phyloP scores from a whole-genome alignment of 2,888 invertebrate genomes.

The Phyllotreta cruciferae region DNA sequence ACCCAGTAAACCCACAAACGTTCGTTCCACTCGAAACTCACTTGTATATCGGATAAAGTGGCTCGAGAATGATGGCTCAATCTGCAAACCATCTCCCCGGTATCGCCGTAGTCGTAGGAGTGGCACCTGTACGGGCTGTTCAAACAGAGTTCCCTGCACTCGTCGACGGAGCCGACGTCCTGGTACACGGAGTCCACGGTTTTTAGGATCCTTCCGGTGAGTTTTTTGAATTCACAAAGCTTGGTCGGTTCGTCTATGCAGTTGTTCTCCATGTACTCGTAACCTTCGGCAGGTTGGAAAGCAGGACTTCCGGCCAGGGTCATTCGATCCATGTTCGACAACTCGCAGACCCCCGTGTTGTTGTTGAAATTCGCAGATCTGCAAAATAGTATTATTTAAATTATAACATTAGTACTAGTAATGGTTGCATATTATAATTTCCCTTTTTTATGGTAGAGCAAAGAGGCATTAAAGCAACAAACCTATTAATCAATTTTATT shows the following conservation, averaged over 20 bases:
- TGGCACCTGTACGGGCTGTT: constrained; percentile 91
- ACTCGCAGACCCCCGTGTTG: constrained; percentile 82
- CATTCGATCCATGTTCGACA: constrained; percentile 91
- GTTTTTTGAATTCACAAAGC: constrained; percentile 91
- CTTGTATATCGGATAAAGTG: constrained; percentile 87
- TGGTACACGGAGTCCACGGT: constrained; percentile 94
- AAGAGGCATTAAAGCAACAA: constrained; percentile 2
- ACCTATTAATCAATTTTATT: constrained; percentile 12
- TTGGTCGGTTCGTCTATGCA: constrained; percentile 94
- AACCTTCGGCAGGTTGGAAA: constrained; percentile 65
- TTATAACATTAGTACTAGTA: not conserved
- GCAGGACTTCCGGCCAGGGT: constrained; percentile 83
- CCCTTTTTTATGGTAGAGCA: too few species aligned
- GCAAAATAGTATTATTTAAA: constrained; percentile 46
- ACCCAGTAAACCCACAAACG: too few species aligned
- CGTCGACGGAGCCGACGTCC: constrained; percentile 85
- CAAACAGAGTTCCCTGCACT: constrained; percentile 87
- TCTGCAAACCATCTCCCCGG: constrained; percentile 91
- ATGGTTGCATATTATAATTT: not conserved
- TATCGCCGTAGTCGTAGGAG: constrained; percentile 93
- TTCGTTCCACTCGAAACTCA: constrained; percentile 46
- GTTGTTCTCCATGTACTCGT: constrained; percentile 90
- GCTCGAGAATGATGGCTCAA: constrained; percentile 90
- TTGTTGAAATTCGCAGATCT: constrained; percentile 93
- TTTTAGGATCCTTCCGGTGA: constrained; percentile 86